Base-by-base conservation (phyloP, 2,113 vertebrate genomes). In the Phocoena sinus region DNA sequence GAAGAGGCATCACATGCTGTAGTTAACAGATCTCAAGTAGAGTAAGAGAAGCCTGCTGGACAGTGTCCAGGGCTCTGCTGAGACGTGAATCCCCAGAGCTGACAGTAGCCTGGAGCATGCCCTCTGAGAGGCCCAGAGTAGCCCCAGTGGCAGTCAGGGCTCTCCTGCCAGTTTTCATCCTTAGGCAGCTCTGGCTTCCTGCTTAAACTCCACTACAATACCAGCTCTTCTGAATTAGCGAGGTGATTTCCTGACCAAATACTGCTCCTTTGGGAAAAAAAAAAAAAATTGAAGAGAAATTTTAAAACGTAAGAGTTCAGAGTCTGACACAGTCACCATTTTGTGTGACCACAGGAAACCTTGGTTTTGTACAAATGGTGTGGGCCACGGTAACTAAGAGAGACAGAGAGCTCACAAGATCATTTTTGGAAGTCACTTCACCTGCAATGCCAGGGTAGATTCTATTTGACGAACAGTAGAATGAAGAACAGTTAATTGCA, bases 81-180 rank as follows among this genome's bases (percentile, higher is more conserved):
- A 26, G 28, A 13, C 4, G 26, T 77, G 80, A 62, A 25, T 1
- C 2, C 7, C 2, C 5, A 26, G 62, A 60, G 25, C 9, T 23
- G 3, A 15, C 7, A 31, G 5, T 4, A 60, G 33, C 33, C 36
- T 36, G 36, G 3, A 77, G 1, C 5, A 12, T 2, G 7, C 8
- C 12, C 6, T 17, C 1, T 17, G 21, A 76, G 33, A 2, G 14
- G 12, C 25, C n/a, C 9, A 68, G 33, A 28, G 8, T 0, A 23
- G 56, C 4, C 4, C 0, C 8, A 9, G n/a, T 0, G 0, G 1
- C 23, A 9, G 1, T 65, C 4, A 53, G 56, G n/a, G 26, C 31
- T 6, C 6, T 91, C 33, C 63, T 47, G 13, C 8, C 25, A 8
- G 0, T 17, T 41, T 77, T 33, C 58, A 79, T 26, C 17, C 3